Conservation (phyloP, 30 jellyfish, hydroid and myxozoan genomes). For the Aurelia coerulea region DNA sequence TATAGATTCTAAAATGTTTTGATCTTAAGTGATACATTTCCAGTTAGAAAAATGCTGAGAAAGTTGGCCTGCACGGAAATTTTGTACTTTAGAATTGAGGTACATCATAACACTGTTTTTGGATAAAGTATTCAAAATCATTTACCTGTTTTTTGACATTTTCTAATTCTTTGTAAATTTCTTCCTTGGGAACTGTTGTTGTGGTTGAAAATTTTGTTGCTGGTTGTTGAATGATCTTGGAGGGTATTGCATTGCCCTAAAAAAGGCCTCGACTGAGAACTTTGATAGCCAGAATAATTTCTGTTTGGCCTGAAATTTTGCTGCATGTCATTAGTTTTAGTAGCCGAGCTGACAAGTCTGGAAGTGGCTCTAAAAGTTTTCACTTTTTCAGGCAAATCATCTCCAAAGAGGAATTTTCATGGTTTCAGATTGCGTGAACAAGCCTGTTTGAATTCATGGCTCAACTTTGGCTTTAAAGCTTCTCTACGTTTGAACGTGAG, state of each 20-base stretch:
- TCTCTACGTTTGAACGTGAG: slow-evolving; percentile 27
- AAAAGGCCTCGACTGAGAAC: slow-evolving; percentile 30
- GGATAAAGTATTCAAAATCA: slow-evolving; percentile 3
- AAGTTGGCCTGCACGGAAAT: slow-evolving; percentile 58
- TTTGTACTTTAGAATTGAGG: slow-evolving; percentile 1
- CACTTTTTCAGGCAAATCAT: slow-evolving; percentile 31
- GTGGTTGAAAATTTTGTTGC: slow-evolving; percentile 23
- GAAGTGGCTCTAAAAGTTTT: slow-evolving; percentile 24
- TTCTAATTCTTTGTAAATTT: slow-evolving; percentile 28
- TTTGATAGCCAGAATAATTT: neutral
- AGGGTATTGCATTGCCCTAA: slow-evolving; percentile 33
- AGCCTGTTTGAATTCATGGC: slow-evolving; percentile 40
- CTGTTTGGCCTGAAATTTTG: slow-evolving; percentile 4
- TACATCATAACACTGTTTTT: neutral
- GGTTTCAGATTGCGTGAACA: slow-evolving; percentile 48
- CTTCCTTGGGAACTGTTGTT: slow-evolving; percentile 23
- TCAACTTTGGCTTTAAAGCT: slow-evolving; percentile 19
- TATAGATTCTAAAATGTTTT: slow-evolving; percentile 27
- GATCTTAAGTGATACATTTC: slow-evolving; percentile 49
- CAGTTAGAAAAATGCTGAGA: slow-evolving; percentile 14
- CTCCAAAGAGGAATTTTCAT: slow-evolving; percentile 40
- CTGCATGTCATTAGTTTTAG: slow-evolving; percentile 18
- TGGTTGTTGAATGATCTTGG: slow-evolving; percentile 7
- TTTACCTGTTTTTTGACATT: slow-evolving; percentile 40
- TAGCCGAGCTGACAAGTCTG: slow-evolving; percentile 11